These are phyloP conservation scores for Triplophysa siluroides DNA, from an alignment of 2,113 vertebrate genomes.

Conservation along the genomic window DNA sequence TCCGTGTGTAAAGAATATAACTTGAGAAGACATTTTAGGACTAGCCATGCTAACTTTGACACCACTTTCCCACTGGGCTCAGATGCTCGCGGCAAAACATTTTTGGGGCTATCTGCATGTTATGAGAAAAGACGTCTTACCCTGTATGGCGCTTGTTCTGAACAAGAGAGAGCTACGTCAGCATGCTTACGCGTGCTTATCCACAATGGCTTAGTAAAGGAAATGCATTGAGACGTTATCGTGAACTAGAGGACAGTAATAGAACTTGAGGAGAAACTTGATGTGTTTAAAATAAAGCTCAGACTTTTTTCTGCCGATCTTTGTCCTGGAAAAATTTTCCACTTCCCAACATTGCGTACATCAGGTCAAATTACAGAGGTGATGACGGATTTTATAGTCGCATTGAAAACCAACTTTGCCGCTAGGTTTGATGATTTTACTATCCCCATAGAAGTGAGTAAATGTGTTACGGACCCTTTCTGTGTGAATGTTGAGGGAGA, in stretches of 20 bases:
- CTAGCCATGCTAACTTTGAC: not conserved
- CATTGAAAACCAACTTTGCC: not conserved
- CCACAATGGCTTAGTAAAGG: no score
- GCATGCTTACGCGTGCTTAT: no score
- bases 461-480: slow-evolving; percentile 39
- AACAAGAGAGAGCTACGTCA: no score
- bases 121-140: no score
- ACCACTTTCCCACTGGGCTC: not conserved
- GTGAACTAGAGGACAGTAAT: no score
- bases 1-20: slow-evolving; percentile 5
- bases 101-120: no score
- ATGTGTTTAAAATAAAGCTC: not conserved
- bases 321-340: not conserved
- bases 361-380: not conserved
- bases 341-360: not conserved
- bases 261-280: not conserved
- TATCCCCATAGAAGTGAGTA: slow-evolving; percentile 24
- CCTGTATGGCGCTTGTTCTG: no score
- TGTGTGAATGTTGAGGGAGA: slow-evolving; percentile 21
- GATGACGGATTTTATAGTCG: not conserved
- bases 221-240: no score
- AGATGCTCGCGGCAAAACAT: no score
- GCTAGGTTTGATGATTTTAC: not conserved
- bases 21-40: slow-evolving; percentile 4
- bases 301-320: not conserved